phyloP scores from a whole-genome alignment of 2,113 vertebrate genomes.

The Galeopterus variegatus region DNA sequence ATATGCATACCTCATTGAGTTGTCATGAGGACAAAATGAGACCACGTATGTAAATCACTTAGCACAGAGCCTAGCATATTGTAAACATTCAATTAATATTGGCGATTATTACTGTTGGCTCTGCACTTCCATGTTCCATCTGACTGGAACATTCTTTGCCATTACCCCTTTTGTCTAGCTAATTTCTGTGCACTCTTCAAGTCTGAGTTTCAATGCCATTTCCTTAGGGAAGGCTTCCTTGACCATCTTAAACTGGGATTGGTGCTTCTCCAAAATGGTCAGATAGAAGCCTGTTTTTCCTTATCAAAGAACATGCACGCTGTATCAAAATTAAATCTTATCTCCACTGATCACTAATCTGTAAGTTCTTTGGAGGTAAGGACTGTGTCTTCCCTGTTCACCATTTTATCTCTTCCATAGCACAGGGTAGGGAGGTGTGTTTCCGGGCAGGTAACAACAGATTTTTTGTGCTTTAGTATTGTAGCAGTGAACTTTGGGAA shows the following conservation, averaged over 20 bases:
- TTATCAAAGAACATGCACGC: background rate
- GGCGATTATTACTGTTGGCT: background rate
- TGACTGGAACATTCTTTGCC: background rate
- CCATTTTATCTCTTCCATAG: background rate
- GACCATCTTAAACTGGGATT: background rate
- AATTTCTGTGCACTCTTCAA: background rate
- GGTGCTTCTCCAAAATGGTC: background rate
- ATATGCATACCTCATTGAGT: background rate
- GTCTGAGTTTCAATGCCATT: background rate
- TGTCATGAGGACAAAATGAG: background rate
- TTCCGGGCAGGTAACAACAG: background rate
- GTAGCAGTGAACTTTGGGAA: background rate
- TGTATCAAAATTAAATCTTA: background rate
- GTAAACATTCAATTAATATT: background rate
- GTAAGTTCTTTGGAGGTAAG: background rate
- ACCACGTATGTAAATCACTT: background rate
- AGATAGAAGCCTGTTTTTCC: background rate
- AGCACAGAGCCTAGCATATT: background rate
- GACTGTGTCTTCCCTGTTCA: background rate
- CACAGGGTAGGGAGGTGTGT: accelerated
- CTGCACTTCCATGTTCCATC: background rate
- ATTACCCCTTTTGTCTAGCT: background rate
- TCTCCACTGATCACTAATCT: background rate
- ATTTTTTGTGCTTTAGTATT: background rate
- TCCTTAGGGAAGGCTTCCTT: background rate